Percentiles rank a stretch among this genome's conserved stretches.
phyloP scores from a whole-genome alignment of 2,888 invertebrate species.

The Yponomeuta malinellus region DNA sequence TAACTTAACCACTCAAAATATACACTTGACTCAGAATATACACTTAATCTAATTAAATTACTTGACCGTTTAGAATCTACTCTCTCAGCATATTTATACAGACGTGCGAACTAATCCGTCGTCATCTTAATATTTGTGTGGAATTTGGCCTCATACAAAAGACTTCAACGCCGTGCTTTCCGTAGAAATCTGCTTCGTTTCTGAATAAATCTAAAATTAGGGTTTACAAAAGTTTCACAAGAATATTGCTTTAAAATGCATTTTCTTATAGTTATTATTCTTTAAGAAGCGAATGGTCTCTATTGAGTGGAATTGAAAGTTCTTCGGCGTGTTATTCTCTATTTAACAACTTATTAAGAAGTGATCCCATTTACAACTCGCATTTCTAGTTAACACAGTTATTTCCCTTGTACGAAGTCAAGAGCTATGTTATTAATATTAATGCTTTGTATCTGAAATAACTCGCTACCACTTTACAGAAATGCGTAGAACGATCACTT shows the following conservation, averaged over 20 bases:
- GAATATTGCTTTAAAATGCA: too few relatives aligned
- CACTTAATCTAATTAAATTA: too few relatives aligned
- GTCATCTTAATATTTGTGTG: too few relatives aligned
- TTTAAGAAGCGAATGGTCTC: too few relatives aligned
- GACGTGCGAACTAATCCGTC: too few relatives aligned
- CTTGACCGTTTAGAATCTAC: too few relatives aligned
- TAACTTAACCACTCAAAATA: too few relatives aligned
- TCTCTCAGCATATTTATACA: too few relatives aligned
- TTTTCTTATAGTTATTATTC: too few relatives aligned
- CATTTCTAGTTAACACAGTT: background rate
- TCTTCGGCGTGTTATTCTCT: background rate
- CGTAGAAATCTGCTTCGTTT: background rate
- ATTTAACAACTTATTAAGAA: background rate
- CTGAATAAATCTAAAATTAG: too few relatives aligned
- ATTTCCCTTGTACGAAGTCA: background rate
- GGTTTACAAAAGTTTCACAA: too few relatives aligned
- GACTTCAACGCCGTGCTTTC: constrained; percentile 19
- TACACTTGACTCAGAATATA: too few relatives aligned
- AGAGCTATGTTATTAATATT: constrained; percentile 52
- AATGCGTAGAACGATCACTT: background rate
- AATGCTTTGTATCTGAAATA: constrained; percentile 50
- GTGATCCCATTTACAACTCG: background rate
- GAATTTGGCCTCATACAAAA: background rate
- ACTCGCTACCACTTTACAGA: constrained; percentile 23
- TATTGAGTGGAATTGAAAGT: background rate